These are phyloP conservation scores for Schizopygopsis pylzovi DNA, from an alignment of 2,797 vertebrate species.

Conservation along the genomic window DNA sequence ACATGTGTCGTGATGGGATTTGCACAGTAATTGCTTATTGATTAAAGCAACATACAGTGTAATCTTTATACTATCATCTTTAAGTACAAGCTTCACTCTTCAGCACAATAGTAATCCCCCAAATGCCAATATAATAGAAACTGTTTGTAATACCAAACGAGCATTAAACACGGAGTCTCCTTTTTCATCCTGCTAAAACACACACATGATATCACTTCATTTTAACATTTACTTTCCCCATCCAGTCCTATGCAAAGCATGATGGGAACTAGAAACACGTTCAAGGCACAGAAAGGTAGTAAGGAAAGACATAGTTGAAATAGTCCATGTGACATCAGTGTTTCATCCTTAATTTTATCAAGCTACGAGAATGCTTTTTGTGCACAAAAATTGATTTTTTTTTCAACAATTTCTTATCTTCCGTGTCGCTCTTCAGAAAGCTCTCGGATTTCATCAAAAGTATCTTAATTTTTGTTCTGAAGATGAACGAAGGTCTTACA, in stretches of 20 bases:
- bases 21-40: not conserved
- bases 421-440: too few relatives aligned
- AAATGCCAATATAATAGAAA: not conserved
- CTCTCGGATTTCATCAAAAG: too few relatives aligned
- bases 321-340: not conserved
- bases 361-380: too few relatives aligned
- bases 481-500: too few relatives aligned
- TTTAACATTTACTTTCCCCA: not conserved
- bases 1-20: not conserved
- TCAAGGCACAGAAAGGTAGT: too few relatives aligned
- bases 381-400: too few relatives aligned
- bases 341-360: not conserved
- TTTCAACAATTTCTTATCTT: too few relatives aligned
- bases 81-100: not conserved
- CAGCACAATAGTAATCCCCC: not conserved
- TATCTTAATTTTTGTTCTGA: too few relatives aligned
- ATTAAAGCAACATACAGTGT: not conserved
- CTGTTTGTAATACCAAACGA: not conserved
- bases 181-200: not conserved
- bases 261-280: not conserved
- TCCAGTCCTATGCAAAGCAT: not conserved
- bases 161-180: not conserved
- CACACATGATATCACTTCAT: not conserved
- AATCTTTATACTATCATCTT: not conserved
- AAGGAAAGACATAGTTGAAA: too few relatives aligned